Base-by-base conservation (phyloP, 2,888 invertebrate species). In the Drosophila mercatorum region DNA sequence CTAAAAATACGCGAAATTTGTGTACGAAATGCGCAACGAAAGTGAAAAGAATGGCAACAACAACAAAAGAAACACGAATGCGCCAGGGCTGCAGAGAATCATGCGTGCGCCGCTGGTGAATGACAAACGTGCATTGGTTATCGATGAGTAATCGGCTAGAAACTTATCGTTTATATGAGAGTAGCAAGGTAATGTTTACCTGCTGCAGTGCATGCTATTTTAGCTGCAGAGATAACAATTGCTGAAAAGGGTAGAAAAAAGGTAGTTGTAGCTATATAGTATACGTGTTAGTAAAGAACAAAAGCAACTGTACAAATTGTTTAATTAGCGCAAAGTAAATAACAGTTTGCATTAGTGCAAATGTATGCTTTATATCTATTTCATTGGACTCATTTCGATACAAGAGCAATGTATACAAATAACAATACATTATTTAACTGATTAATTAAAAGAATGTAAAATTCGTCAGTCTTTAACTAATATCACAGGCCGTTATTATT, bases 21-120 rank as follows among this genome's bases (percentile, higher is more conserved):
- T 68, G 65, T 53, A 68, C 78, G 67, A 84, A 83, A 71, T 60
- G 57, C 68, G 79, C 79, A 79, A 81, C 67, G 89, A 87, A 85
- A 79, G 89, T 81, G 89, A 89, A 77, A 84, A 78, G 83, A 83
- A 84, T 52, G 28, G 12, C 53, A 65, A 57, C 82, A 78, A 84
- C 76, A 87, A 80, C 68, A 72, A 68, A 57, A 43, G 49, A 62
- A 69, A 65, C 58, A 64, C 63, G 51, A 61, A 55, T 71, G 43
- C 8, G 57, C 65, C 61, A 77, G 77, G 80, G 77, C 53, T 67
- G 14, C 22, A 38, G 0, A 8, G 6, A 4, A 3, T 5, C 2
- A 2, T n/a, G 55, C 6, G 2, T 7, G 7, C 60, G 81, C 36
- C 5, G 11, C 40, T 26, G 28, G 75, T 46, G 79, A 81, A 75